Evolutionary conservation across 2,113 vertebrate species (phyloP), one percentile per base, ranked within the genome.

Genomic region (Amazona guildingii): DNA sequence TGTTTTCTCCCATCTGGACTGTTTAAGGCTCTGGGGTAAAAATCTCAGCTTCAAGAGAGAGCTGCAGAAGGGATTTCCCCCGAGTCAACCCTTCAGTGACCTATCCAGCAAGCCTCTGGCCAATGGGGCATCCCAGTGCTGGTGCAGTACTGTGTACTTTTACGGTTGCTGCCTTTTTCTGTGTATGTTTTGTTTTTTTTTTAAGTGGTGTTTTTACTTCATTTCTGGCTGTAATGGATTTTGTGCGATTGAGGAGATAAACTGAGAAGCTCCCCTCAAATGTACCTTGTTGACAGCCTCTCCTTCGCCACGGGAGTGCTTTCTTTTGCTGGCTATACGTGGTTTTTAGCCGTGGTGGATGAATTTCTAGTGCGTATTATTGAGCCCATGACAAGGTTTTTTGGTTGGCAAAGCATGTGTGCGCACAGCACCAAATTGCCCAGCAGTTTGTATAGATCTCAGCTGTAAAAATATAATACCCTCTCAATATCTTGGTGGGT

Each of bases 351-450:
- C 6, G 0, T 10, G 66, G 51, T 2, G 1, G 49, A 48, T 1
- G 15, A 54, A 14, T 89, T 95, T 63, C 2, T 12, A 73, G 49
- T 59, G 63, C 2, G 1, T 35, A 5, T 46, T 57, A 31, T 62
- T 2, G 6, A 85, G 74, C 37, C 33, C 2, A 0, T 92, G 3
- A 8, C 41, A 44, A 66, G 44, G 51, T 17, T 69, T 92, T 82
- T 73, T 1, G 6, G n/a, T 54, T 3, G 3, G 52, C 52, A 48
- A 78, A 82, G 17, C 4, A 1, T 1, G 0, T 37, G 61, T 37
- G 57, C 10, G 6, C 7, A 1, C 16, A 62, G 55, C 23, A 24
- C 16, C 0, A 0, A 55, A 51, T 19, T 24, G 24, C 44, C 44
- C 63, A 33, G 33, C 16, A 3, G 3, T 1, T 13, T 31, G 17